A percentile compares a stretch with the other conserved stretches of the same genome.
phyloP scores from a whole-genome alignment of 2,113 vertebrate genomes.

The Chinchilla lanigera region DNA sequence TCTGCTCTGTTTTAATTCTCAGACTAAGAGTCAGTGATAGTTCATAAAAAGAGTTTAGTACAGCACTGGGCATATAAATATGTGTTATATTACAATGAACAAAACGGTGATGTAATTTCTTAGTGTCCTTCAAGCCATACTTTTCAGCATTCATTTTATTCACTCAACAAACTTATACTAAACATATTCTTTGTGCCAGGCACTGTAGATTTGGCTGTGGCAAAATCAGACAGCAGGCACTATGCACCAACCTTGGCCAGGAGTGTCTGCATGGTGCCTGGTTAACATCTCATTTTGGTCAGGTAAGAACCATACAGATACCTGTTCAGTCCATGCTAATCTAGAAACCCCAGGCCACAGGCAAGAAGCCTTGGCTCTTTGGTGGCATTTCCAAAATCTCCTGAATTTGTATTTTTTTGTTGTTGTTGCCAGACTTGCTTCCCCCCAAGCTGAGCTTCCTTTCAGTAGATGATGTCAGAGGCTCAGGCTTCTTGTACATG shows the following conservation, averaged over 20 bases:
- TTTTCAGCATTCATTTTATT: neutral
- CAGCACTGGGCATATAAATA: rapidly evolving
- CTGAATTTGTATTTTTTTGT: neutral
- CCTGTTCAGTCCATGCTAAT: neutral
- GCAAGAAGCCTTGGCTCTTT: neutral
- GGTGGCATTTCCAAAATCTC: neutral
- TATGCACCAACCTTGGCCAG: neutral
- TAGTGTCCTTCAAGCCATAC: neutral
- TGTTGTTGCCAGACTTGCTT: neutral
- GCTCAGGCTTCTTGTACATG: rapidly evolving
- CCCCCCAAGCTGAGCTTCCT: neutral
- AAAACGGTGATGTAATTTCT: neutral
- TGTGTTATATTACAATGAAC: rapidly evolving
- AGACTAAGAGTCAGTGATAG: neutral
- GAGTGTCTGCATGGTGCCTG: neutral
- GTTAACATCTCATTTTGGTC: neutral
- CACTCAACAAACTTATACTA: neutral
- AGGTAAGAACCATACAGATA: neutral
- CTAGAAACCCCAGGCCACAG: neutral
- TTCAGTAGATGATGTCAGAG: neutral
- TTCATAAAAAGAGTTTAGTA: neutral
- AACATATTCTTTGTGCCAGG: neutral
- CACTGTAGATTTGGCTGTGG: neutral
- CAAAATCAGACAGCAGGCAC: neutral
- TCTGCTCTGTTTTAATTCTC: neutral